These are phyloP conservation scores for Chelonus insularis DNA, from an alignment of 1,140 invertebrate genomes.

Conservation along the genomic window DNA sequence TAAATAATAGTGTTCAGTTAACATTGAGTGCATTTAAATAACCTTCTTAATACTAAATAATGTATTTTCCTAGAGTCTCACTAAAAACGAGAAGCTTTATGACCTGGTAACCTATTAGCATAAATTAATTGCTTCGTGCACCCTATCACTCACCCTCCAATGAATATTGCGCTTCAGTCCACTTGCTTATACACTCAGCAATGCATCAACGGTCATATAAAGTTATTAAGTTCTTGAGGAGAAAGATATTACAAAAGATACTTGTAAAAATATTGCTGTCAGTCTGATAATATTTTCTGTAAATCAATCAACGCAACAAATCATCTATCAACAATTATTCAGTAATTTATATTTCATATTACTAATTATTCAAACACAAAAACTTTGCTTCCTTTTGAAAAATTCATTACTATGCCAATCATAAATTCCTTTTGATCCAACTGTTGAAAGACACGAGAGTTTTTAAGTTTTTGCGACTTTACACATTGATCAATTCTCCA, in stretches of 20 bases:
- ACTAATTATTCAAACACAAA: too few relatives aligned
- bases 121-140: constrained; percentile 41
- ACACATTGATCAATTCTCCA: neutral
- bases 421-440: neutral
- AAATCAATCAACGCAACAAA: too few relatives aligned
- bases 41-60: too few relatives aligned
- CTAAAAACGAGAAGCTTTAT: neutral
- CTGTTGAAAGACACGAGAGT: neutral
- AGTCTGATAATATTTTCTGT: neutral
- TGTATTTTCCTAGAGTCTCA: too few relatives aligned
- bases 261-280: too few relatives aligned
- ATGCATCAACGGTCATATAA: neutral
- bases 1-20: too few relatives aligned
- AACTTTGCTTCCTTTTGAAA: neutral
- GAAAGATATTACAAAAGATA: neutral
- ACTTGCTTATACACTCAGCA: constrained; percentile 4
- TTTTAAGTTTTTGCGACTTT: neutral
- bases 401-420: neutral
- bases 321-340: too few relatives aligned
- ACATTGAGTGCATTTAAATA: too few relatives aligned
- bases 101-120: constrained; percentile 35
- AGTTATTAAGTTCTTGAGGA: constrained; percentile 35
- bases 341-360: too few relatives aligned
- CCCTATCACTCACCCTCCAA: constrained; percentile 15
- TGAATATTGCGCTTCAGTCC: constrained; percentile 8